phyloP scores from a whole-genome alignment of 2,113 vertebrate genomes.

The Colistium nudipinnis region DNA sequence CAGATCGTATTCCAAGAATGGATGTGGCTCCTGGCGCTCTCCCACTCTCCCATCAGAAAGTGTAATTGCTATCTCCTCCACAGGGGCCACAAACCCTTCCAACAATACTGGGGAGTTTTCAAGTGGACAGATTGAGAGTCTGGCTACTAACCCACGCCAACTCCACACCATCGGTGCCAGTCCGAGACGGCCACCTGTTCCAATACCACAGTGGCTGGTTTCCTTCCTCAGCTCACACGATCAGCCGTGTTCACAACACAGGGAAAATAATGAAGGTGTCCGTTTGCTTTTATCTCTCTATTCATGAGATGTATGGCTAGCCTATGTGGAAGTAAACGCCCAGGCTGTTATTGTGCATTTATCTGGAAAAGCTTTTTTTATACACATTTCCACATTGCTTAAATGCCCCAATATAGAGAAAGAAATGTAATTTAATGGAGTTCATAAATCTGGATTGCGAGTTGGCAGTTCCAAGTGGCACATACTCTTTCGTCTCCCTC shows the following conservation, averaged over 20 bases:
- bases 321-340: constrained; percentile 59
- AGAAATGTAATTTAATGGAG: constrained; percentile 80
- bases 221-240: constrained; percentile 37
- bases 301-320: constrained; percentile 47
- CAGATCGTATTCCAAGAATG: constrained; percentile 65
- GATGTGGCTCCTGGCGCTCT: constrained; percentile 54
- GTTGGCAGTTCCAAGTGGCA: constrained; percentile 73
- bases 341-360: constrained; percentile 77
- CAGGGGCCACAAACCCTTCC: constrained; percentile 63
- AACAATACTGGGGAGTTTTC: constrained; percentile 72
- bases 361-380: constrained; percentile 61
- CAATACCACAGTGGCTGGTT: constrained; percentile 58
- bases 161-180: constrained; percentile 57
- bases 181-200: constrained; percentile 74
- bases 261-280: constrained; percentile 45
- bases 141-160: constrained; percentile 67
- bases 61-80: constrained; percentile 72
- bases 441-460: constrained; percentile 82
- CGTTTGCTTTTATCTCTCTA: constrained; percentile 52
- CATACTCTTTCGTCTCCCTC: constrained; percentile 61
- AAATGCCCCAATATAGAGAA: constrained; percentile 79
- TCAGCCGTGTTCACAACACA: constrained; percentile 36
- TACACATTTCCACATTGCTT: constrained; percentile 58
- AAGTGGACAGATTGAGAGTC: constrained; percentile 76
- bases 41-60: constrained; percentile 63